Evolutionary conservation across 2,888 invertebrate genomes (phyloP).

Genomic region (Andrena fulva): DNA sequence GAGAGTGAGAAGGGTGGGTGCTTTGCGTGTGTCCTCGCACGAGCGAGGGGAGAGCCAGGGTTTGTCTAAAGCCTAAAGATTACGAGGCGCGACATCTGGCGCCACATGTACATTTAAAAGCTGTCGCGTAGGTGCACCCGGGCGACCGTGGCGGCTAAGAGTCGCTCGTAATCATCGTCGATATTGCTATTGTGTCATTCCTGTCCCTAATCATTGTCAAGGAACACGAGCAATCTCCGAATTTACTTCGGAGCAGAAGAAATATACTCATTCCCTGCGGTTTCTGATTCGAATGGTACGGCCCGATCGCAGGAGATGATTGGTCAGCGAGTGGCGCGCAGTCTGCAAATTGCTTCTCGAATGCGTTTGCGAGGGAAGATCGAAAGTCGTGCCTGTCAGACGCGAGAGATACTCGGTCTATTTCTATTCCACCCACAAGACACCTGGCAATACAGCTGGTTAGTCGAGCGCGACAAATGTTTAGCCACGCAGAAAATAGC

Average conservation of each 20-base stretch:
- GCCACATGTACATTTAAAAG: slow-evolving; percentile 68
- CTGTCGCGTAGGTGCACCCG: slow-evolving; percentile 3
- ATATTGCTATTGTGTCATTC: neutral
- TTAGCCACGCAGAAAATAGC: neutral
- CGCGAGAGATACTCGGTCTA: slow-evolving; percentile 60
- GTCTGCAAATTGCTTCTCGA: neutral
- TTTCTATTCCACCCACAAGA: slow-evolving; percentile 73
- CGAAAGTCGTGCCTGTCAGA: neutral
- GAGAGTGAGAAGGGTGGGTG: neutral
- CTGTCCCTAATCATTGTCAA: neutral
- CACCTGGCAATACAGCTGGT: slow-evolving; percentile 72
- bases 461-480: slow-evolving; percentile 29
- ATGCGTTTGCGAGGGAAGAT: neutral
- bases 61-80: slow-evolving; percentile 74
- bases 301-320: too few relatives aligned
- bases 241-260: neutral
- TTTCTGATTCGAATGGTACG: too few relatives aligned
- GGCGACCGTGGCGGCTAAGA: neutral
- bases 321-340: too few relatives aligned
- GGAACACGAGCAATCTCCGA: neutral
- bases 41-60: slow-evolving; percentile 40
- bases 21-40: slow-evolving; percentile 8
- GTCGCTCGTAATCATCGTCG: neutral
- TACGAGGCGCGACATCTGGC: slow-evolving; percentile 79
- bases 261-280: too few relatives aligned